These are phyloP conservation scores for Drosophila hydei DNA, from an alignment of 1,140 invertebrate genomes.

Conservation along the genomic window DNA sequence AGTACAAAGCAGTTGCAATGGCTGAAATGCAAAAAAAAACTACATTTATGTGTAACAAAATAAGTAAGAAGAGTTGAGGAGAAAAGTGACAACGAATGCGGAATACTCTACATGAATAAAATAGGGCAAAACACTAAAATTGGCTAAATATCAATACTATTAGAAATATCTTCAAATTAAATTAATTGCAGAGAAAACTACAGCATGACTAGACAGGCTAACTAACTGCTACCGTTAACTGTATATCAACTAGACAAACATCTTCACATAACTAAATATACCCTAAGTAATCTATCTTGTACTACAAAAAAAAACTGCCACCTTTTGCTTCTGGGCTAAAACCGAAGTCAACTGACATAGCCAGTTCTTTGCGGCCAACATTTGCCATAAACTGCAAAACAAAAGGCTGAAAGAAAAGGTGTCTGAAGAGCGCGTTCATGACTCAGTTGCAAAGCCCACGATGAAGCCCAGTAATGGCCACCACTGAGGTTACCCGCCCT, in stretches of 20 bases:
- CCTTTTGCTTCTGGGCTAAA: slow-evolving; percentile 52
- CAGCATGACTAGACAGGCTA: no score
- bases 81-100: slow-evolving; percentile 1
- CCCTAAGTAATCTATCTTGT: neutral
- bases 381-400: slow-evolving; percentile 37
- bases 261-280: neutral
- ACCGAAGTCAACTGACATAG: slow-evolving; percentile 56
- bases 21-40: slow-evolving; percentile 20
- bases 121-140: no score
- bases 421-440: slow-evolving; percentile 64
- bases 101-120: neutral
- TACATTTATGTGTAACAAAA: slow-evolving; percentile 23
- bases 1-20: slow-evolving; percentile 33
- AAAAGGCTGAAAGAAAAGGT: slow-evolving; percentile 38
- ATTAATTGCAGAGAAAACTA: no score
- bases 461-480: slow-evolving; percentile 49
- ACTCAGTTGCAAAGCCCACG: slow-evolving; percentile 57
- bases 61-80: slow-evolving; percentile 12
- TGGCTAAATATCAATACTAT: no score
- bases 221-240: no score
- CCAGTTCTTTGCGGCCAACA: slow-evolving; percentile 32
- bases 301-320: slow-evolving; percentile 35
- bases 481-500: slow-evolving; percentile 6
- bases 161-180: neutral
- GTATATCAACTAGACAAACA: neutral